A percentile compares a stretch with the other conserved stretches of the same genome.
Evolutionary conservation across 2,113 vertebrate genomes (phyloP).

Genomic region (Chloroceryle aenea): DNA sequence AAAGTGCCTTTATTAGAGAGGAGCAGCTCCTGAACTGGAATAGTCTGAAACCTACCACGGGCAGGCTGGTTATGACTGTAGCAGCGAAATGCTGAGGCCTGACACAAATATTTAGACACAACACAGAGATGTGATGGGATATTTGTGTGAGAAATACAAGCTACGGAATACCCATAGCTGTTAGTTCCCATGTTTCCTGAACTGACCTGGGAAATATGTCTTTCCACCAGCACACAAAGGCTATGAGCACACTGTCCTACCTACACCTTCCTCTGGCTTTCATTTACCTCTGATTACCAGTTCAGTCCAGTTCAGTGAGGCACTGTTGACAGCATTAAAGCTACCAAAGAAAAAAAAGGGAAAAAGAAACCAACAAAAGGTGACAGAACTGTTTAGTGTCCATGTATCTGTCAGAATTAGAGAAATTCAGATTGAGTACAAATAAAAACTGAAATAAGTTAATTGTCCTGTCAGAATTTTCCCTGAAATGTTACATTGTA

Average conservation of each 20-base stretch:
- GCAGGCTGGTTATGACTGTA: background rate
- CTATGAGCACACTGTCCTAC: background rate
- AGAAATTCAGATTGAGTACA: too few relatives aligned
- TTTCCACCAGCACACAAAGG: background rate
- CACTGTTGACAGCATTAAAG: background rate
- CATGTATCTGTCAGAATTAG: background rate
- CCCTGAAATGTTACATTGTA: background rate
- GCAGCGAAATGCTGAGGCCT: background rate
- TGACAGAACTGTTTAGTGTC: background rate
- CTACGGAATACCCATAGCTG: background rate
- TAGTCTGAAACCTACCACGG: background rate
- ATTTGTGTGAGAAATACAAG: background rate
- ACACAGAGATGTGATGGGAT: background rate
- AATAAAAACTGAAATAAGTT: background rate
- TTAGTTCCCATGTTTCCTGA: background rate
- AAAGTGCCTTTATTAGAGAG: background rate
- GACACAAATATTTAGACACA: background rate
- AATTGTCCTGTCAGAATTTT: background rate
- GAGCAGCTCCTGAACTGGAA: background rate
- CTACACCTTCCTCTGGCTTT: background rate
- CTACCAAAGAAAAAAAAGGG: too few relatives aligned
- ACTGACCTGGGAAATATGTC: background rate
- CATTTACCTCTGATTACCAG: background rate
- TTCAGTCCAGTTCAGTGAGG: background rate
- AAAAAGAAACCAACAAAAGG: background rate